Percentiles rank a stretch among this genome's conserved stretches.
phyloP scores from a whole-genome alignment of 2,113 vertebrate species.

The Trichechus manatus region DNA sequence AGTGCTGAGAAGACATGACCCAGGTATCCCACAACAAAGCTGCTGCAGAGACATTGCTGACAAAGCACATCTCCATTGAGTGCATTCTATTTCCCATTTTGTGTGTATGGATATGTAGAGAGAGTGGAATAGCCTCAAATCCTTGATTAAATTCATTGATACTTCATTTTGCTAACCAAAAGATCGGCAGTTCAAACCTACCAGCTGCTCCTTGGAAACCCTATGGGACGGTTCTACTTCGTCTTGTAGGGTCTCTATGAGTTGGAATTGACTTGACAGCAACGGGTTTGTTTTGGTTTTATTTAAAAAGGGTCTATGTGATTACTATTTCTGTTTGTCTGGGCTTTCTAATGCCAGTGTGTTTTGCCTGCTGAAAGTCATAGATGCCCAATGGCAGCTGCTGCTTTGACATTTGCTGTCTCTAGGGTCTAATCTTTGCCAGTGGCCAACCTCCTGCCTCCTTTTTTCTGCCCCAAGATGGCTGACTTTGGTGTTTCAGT shows the following conservation, averaged over 20 bases:
- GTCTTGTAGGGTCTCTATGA: too few relatives aligned
- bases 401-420: background rate
- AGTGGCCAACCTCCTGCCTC: background rate
- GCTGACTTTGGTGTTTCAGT: background rate
- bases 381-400: background rate
- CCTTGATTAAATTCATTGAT: conserved; percentile 15
- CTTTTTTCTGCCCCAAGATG: background rate
- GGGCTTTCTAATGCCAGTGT: background rate
- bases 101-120: background rate
- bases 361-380: background rate
- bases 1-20: background rate
- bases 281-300: background rate
- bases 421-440: background rate
- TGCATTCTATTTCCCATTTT: background rate
- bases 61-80: background rate
- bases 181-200: too few relatives aligned
- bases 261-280: too few relatives aligned
- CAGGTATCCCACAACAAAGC: background rate
- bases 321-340: background rate
- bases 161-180: too few relatives aligned
- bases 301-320: background rate
- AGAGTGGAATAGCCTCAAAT: background rate
- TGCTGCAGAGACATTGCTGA: background rate
- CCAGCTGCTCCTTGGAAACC: too few relatives aligned
- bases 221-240: too few relatives aligned